A percentile compares a stretch with the other conserved stretches of the same genome.
phyloP scores from a whole-genome alignment of 2,888 invertebrate genomes.

The Autographa gamma region DNA sequence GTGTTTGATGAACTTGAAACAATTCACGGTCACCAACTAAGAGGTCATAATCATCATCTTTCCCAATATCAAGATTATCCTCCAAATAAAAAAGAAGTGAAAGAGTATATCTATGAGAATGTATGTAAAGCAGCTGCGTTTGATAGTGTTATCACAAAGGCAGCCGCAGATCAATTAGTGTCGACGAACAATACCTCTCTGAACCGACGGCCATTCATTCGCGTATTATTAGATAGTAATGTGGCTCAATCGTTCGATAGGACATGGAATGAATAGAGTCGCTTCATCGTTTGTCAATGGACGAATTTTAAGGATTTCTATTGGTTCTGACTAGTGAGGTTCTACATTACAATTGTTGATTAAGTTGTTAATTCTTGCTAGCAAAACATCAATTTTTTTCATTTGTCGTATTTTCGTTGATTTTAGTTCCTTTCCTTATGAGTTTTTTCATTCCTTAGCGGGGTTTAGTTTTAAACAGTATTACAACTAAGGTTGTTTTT shows the following conservation, averaged over 20 bases:
- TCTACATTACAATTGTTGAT: background rate
- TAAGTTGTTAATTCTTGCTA: too few relatives aligned
- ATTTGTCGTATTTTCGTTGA: too few relatives aligned
- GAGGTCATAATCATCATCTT: too few relatives aligned
- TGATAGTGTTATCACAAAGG: slow-evolving; percentile 67
- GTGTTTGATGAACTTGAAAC: background rate
- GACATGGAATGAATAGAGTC: slow-evolving; percentile 58
- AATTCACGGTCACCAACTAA: too few relatives aligned
- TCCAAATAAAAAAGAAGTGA: background rate
- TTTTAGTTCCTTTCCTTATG: too few relatives aligned
- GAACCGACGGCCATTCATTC: slow-evolving; percentile 81
- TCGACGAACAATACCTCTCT: slow-evolving; percentile 78
- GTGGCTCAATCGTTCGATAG: slow-evolving; percentile 73
- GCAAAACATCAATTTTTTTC: too few relatives aligned
- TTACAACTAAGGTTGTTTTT: too few relatives aligned
- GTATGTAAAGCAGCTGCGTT: slow-evolving; percentile 43
- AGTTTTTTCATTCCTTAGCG: too few relatives aligned
- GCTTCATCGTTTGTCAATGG: slow-evolving; percentile 27
- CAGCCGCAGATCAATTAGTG: slow-evolving; percentile 78
- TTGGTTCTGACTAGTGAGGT: background rate
- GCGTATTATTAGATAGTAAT: slow-evolving; percentile 72
- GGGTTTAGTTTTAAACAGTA: too few relatives aligned
- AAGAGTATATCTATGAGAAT: slow-evolving; percentile 13
- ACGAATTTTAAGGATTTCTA: slow-evolving; percentile 7
- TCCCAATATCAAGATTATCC: too few relatives aligned